Percentiles rank a stretch among this genome's conserved stretches.
phyloP scores from a whole-genome alignment of 2,113 vertebrate genomes.

The Hyperopisus bebe region DNA sequence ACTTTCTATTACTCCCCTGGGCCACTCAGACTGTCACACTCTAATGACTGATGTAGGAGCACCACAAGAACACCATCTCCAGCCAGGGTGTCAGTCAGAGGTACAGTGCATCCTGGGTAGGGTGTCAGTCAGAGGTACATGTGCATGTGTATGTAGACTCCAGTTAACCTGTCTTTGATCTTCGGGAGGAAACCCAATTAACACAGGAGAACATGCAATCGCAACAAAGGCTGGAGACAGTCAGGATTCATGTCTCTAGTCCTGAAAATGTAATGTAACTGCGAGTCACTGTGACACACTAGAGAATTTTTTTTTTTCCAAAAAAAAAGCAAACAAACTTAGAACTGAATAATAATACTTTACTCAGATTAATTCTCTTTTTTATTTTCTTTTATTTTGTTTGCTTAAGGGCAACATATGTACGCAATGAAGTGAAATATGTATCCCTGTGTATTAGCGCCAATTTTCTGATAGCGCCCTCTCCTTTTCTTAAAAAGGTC shows the following conservation, averaged over 20 bases:
- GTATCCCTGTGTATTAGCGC: not conserved
- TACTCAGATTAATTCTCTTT: not conserved
- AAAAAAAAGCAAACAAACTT: not conserved
- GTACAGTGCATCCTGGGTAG: too few relatives aligned
- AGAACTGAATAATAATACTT: not conserved
- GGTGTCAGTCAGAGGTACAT: not conserved
- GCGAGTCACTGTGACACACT: too few relatives aligned
- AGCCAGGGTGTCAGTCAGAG: not conserved
- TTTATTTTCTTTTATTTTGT: not conserved
- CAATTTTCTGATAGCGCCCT: not conserved
- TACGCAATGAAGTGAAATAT: not conserved
- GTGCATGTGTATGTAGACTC: not conserved
- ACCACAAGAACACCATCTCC: not conserved
- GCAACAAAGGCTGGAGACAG: not conserved
- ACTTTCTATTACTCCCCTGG: not conserved
- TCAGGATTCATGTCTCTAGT: too few relatives aligned
- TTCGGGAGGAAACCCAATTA: too few relatives aligned
- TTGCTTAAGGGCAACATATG: not conserved
- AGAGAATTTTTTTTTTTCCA: not conserved
- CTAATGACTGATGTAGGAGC: not conserved
- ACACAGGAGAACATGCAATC: not conserved
- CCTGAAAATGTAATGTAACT: too few relatives aligned
- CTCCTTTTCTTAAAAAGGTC: not conserved
- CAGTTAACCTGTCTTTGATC: not conserved
- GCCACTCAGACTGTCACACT: too few relatives aligned